These are phyloP conservation scores for Oncorhynchus clarkii DNA, from an alignment of 2,113 vertebrate genomes.

Conservation along the genomic window DNA sequence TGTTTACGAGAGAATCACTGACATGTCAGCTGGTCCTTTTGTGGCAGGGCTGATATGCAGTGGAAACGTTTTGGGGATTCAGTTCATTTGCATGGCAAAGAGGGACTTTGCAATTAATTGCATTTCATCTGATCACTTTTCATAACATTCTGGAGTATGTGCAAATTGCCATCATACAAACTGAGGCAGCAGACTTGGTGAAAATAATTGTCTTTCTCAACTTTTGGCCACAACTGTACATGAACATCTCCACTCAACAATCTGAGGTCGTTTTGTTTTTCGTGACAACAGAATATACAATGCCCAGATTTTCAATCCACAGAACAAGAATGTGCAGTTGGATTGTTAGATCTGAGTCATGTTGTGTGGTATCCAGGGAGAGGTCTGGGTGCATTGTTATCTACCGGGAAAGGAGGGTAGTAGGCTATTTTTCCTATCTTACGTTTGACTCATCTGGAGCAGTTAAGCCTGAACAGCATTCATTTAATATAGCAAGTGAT, in stretches of 20 bases:
- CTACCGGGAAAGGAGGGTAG: not conserved
- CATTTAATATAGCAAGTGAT: not conserved
- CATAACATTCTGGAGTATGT: no score
- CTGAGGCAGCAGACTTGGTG: no score
- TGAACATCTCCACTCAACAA: not conserved
- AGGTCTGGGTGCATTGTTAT: constrained; percentile 4
- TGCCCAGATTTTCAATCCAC: not conserved
- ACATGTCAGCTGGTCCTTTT: no score
- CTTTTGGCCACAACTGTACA: not conserved
- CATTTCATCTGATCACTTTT: no score
- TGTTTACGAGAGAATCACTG: no score
- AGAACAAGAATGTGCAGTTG: constrained; percentile 6
- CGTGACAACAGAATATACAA: constrained; percentile 1
- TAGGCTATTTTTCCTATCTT: not conserved
- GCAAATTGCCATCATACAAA: no score
- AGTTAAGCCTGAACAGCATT: not conserved
- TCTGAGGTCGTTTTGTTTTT: not conserved
- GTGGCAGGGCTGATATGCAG: no score
- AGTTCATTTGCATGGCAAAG: no score
- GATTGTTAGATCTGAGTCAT: constrained; percentile 31
- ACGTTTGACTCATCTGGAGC: not conserved
- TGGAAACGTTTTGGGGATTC: no score
- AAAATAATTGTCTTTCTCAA: no score
- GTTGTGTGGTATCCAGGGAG: constrained; percentile 33
- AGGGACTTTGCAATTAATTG: no score